Conservation (phyloP, 2,888 invertebrate genomes). For the Agonopterix subpropinquella region DNA sequence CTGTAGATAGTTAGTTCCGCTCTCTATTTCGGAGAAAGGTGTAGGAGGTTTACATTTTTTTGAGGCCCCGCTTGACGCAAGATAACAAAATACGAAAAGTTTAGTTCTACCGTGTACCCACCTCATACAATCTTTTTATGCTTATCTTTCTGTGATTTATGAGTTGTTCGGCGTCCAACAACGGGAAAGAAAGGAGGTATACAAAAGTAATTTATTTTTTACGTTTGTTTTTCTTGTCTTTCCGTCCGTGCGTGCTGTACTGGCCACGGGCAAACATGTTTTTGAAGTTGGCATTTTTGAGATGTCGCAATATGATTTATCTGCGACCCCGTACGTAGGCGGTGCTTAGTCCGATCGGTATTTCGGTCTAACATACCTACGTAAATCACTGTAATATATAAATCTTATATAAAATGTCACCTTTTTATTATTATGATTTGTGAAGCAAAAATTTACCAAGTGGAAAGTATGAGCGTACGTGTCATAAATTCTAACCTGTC, state of each 20-base stretch:
- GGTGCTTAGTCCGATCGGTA: conserved; percentile 71
- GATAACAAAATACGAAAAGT: conserved; percentile 73
- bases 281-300: conserved; percentile 75
- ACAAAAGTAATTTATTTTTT: conserved; percentile 76
- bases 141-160: conserved; percentile 76
- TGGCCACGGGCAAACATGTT: conserved; percentile 67
- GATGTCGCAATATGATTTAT: conserved; percentile 73
- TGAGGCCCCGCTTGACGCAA: conserved; percentile 54
- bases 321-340: conserved; percentile 60
- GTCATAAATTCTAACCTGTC: conserved; percentile 26
- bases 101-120: conserved; percentile 70
- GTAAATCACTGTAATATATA: conserved; percentile 59
- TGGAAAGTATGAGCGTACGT: conserved; percentile 4
- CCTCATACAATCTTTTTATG: conserved; percentile 75
- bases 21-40: conserved; percentile 51
- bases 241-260: conserved; percentile 63
- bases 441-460: conserved; percentile 13
- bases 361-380: conserved; percentile 54
- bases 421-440: conserved; percentile 43
- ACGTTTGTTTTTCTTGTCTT: conserved; percentile 73
- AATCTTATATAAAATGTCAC: conserved; percentile 47
- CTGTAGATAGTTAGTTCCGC: conserved; percentile 17
- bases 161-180: conserved; percentile 71
- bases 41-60: conserved; percentile 46
- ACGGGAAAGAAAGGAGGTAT: conserved; percentile 73